Base-by-base conservation (phyloP, 2,113 vertebrate genomes). In the Thamnaconus septentrionalis region DNA sequence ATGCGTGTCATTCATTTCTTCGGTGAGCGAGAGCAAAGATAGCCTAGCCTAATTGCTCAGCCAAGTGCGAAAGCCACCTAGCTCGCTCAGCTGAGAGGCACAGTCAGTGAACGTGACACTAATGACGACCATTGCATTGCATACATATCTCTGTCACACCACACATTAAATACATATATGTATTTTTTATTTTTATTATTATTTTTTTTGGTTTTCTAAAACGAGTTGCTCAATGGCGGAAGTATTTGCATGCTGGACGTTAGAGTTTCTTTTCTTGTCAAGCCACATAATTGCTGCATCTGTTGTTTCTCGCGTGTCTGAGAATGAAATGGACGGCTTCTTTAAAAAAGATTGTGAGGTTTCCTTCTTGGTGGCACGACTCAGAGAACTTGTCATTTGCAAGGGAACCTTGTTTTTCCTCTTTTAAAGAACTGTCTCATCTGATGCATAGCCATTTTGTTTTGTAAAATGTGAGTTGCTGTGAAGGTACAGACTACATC, bases 31-130 rank as follows among this genome's bases (percentile, higher is more conserved):
- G n/a, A 70, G 61, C 60, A 63, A 55, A 63, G 41, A 54, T 61
- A 76, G 67, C 66, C 62, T 61, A 76, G 63, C 66, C 60, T 78
- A 78, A 86, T 82, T 85, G 75, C 79, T 66, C 83, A 76, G 56
- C 56, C 80, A 72, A 76, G 80, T 86, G 73, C 53, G 75, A 83
- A 75, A 59, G 51, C 53, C 12, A 52, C 56, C 49, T 44, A 63
- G 59, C 40, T 49, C 47, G 46, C 60, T 65, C 58, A 51, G 59
- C 61, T 72, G 47, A 53, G 61, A 65, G 59, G 59, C 50, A 54
- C 46, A 41, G 8, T 10, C 1, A n/a, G 9, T 41, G 56, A 1
- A 42, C 73, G 18, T 31, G 18, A 31, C 18, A 31, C 18, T 31
- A 31, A 31, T 31, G 18, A 31, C 18, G 18, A 31, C 18, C 18